phyloP scores from a whole-genome alignment of 2,888 invertebrate species.

The Oscheius sp. region DNA sequence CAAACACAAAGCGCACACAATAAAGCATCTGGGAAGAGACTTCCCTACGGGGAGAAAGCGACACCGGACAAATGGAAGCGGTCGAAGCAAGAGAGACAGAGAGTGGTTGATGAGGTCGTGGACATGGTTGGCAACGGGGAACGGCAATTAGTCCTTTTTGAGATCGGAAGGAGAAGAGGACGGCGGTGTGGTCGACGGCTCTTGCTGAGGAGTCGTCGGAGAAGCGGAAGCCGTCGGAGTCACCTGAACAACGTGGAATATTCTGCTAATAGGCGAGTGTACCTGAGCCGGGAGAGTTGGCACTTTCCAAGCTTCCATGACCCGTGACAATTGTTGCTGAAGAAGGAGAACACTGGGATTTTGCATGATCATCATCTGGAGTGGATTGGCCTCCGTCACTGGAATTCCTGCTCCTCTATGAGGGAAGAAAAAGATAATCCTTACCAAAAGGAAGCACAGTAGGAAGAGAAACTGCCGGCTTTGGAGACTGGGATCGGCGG shows the following conservation, averaged over 20 bases:
- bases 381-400: slow-evolving; percentile 42
- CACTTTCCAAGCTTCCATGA: slow-evolving; percentile 51
- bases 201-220: not conserved
- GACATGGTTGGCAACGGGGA: slow-evolving; percentile 12
- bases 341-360: slow-evolving; percentile 44
- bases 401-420: not conserved
- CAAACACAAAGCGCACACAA: slow-evolving; percentile 8
- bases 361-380: slow-evolving; percentile 48
- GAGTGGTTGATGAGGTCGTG: slow-evolving; percentile 4
- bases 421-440: not conserved
- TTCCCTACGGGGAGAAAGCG: slow-evolving; percentile 10
- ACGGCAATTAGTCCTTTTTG: slow-evolving; percentile 20
- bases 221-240: slow-evolving; percentile 10
- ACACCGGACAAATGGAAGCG: slow-evolving; percentile 19
- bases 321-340: slow-evolving; percentile 44
- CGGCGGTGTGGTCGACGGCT: not conserved
- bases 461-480: slow-evolving; percentile 23
- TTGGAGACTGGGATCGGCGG: slow-evolving; percentile 31
- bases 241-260: not conserved
- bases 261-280: not conserved
- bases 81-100: not conserved
- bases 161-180: slow-evolving; percentile 13
- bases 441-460: slow-evolving; percentile 19
- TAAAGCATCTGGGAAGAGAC: not conserved
- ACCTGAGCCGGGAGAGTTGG: slow-evolving; percentile 17